A percentile compares a stretch with the other conserved stretches of the same genome.
Conservation (phyloP, 2,113 vertebrate genomes). For the Craseonycteris thonglongyai region DNA sequence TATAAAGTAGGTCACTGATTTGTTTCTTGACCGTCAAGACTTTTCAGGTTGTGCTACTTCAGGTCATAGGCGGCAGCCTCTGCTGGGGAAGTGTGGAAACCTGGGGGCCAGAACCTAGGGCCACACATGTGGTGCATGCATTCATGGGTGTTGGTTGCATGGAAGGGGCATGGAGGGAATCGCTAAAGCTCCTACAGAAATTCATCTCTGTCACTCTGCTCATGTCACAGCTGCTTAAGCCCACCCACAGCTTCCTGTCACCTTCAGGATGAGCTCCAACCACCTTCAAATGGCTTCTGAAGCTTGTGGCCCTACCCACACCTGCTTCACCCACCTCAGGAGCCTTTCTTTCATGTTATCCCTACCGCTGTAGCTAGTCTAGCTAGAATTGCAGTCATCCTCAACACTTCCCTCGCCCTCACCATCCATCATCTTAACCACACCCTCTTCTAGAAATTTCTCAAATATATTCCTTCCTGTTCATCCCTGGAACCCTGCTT, state of each 20-base stretch:
- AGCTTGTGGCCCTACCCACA: not conserved
- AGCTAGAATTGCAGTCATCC: not conserved
- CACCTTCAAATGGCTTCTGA: not conserved
- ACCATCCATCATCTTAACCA: rapidly evolving
- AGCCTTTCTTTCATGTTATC: not conserved
- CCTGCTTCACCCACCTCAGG: not conserved
- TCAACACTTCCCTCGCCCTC: not conserved
- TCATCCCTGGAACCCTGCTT: not conserved
- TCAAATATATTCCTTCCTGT: not conserved
- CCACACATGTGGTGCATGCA: not conserved
- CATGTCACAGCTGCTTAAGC: not conserved
- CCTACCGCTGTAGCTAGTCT: not conserved
- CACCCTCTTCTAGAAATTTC: not conserved
- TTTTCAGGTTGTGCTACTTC: not conserved
- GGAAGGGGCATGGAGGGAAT: too few relatives aligned
- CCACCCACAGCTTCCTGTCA: not conserved
- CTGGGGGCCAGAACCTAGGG: not conserved
- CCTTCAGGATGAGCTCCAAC: not conserved
- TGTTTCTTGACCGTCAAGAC: not conserved
- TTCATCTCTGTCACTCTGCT: not conserved
- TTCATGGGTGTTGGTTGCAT: not conserved
- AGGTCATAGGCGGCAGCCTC: not conserved
- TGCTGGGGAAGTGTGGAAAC: not conserved
- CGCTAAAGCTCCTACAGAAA: not conserved
- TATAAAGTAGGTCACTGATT: slow-evolving; percentile 3